phyloP scores from a whole-genome alignment of 2,888 invertebrate genomes.

The Drosophila paranaensis region DNA sequence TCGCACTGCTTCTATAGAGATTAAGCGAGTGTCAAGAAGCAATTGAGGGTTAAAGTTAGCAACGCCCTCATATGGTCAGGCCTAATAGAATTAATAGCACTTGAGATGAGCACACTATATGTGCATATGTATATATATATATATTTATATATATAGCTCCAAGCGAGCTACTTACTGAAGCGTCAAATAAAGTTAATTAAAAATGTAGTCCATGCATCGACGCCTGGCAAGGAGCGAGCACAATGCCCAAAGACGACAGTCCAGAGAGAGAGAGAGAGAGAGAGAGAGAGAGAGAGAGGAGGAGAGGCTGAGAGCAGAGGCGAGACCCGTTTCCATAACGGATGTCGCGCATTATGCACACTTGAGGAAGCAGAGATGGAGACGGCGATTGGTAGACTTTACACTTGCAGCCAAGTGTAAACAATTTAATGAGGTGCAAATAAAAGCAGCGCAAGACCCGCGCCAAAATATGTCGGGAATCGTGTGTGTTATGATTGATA shows the following conservation, averaged over 20 bases:
- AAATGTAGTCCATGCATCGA: slow-evolving; percentile 59
- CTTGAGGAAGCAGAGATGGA: slow-evolving; percentile 65
- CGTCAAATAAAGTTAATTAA: slow-evolving; percentile 84
- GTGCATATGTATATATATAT: neutral
- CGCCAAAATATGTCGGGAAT: slow-evolving; percentile 52
- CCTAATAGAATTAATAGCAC: slow-evolving; percentile 67
- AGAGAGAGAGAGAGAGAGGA: neutral
- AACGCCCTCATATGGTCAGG: slow-evolving; percentile 38
- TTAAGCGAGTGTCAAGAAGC: slow-evolving; percentile 37
- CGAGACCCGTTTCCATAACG: slow-evolving; percentile 53
- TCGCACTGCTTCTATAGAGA: neutral
- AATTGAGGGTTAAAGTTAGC: slow-evolving; percentile 40
- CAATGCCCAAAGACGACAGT: slow-evolving; percentile 1
- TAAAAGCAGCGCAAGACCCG: slow-evolving; percentile 65
- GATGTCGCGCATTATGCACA: slow-evolving; percentile 83
- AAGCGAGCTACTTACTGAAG: slow-evolving; percentile 75
- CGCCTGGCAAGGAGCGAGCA: slow-evolving; percentile 19
- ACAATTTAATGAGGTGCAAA: slow-evolving; percentile 72
- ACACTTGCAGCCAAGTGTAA: slow-evolving; percentile 80
- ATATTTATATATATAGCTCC: slow-evolving; percentile 32
- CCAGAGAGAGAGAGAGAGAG: neutral
- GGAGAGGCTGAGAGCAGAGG: slow-evolving; percentile 8
- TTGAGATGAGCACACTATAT: slow-evolving; percentile 35
- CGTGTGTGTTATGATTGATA: slow-evolving; percentile 67
- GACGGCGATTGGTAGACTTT: slow-evolving; percentile 49